Evolutionary conservation across 1,140 invertebrate species (phyloP).

Genomic region (Tetragonula clypearis): DNA sequence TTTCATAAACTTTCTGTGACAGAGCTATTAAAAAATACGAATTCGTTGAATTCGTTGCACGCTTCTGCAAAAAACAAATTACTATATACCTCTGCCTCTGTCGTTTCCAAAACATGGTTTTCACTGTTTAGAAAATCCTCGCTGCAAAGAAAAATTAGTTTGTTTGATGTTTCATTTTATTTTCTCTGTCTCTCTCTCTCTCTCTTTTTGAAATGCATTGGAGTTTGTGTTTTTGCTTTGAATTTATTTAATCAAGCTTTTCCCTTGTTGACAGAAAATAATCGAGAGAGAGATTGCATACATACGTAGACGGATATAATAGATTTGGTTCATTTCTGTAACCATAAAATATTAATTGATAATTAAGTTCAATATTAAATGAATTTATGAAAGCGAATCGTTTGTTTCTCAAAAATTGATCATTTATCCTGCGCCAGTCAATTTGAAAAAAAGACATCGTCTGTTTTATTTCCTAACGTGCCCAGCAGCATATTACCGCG

Average conservation of each 20-base stretch:
- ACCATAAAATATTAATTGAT: neutral
- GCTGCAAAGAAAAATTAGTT: neutral
- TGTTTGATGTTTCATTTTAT: neutral
- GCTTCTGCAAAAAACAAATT: neutral
- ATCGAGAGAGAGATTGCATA: neutral
- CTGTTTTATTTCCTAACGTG: too few species aligned
- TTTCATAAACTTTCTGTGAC: slow-evolving; percentile 3
- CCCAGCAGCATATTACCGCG: neutral
- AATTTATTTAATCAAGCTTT: neutral
- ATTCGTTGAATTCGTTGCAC: too few species aligned
- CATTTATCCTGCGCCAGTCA: too few species aligned
- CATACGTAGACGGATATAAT: too few species aligned
- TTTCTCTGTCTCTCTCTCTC: neutral
- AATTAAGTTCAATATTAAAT: neutral
- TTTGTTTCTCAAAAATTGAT: neutral
- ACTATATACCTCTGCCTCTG: too few species aligned
- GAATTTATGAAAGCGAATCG: too few species aligned
- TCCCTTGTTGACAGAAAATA: neutral
- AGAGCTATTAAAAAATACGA: neutral
- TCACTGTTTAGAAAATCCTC: neutral
- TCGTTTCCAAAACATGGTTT: neutral
- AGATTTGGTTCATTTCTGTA: neutral
- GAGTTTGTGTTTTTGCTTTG: neutral
- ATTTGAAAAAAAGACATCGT: too few species aligned
- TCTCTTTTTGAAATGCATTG: neutral